Base-by-base conservation (phyloP, 2,888 invertebrate species). In the Diadegma fenestrale region DNA sequence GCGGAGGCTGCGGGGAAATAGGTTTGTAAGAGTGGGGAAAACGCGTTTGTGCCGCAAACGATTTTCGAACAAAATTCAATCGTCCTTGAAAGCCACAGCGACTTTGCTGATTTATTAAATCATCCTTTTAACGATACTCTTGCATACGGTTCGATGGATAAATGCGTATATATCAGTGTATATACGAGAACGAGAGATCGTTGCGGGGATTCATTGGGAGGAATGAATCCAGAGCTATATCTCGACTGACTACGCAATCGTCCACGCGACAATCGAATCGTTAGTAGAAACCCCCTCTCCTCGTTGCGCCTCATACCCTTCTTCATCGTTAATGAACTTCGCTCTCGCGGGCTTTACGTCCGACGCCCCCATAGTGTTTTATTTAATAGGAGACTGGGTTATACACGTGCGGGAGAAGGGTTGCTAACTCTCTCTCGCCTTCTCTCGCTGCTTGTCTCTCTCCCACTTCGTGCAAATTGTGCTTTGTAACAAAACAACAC, bases 401-500 rank as follows among this genome's bases (percentile, higher is more conserved):
- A 64, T 88, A 88, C 87, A 88, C 85, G 76, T 51, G 69, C 68
- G 76, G 45, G 26, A 19, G 71, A 58, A 43, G 75, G 75, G 76
- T 81, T 73, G 69, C 86, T 85, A 12, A 26, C 30, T 61, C 72
- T 48, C 48, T 22, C 79, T 71, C 64, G 26, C 72, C 80, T 63
- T 79, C 64, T 41, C 73, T 63, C 64, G 26, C 72, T 22, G 22
- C 19, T 22, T 51, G 17, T 30, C 77, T 68, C 51, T 69, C 41
- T 58, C 45, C n/a, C 19, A 10, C 41, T 30, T 68, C 45, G 64
- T 26, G 80, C 88, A 90, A 92, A 91, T 91, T 90, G 91, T 90
- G 89, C 91, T 92, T 92, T 89, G 92, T 89, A 91, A 92, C 92
- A 91, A 80, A 92, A 92, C 90, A 92, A 90, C 89, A 91, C 88